These are phyloP conservation scores for Volucella bombylans DNA, from an alignment of 2,888 invertebrate genomes.

Conservation along the genomic window DNA sequence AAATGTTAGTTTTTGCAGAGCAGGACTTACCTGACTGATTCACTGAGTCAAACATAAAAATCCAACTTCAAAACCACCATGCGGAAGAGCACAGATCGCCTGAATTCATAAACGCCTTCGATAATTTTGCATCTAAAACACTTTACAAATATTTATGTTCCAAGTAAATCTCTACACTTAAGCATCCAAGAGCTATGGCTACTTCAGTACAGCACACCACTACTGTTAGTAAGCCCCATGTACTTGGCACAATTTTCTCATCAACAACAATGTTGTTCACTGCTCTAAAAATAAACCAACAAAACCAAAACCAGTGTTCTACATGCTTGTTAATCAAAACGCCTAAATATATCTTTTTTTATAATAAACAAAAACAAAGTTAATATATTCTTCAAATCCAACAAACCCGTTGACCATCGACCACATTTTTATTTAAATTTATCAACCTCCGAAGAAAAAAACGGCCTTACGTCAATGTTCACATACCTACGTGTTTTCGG, in stretches of 20 bases:
- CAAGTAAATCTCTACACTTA: too few relatives aligned
- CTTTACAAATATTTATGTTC: too few relatives aligned
- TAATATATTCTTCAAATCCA: constrained; percentile 34
- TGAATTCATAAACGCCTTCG: too few relatives aligned
- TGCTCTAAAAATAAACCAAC: not conserved
- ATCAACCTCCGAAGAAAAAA: constrained; percentile 26
- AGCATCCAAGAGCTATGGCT: too few relatives aligned
- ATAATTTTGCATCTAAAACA: too few relatives aligned
- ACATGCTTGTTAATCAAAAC: constrained; percentile 28
- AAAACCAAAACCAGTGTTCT: constrained; percentile 27
- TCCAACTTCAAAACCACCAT: too few relatives aligned
- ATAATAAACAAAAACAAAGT: constrained; percentile 7
- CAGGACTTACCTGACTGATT: too few relatives aligned
- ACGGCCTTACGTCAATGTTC: constrained; percentile 26
- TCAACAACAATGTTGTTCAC: constrained; percentile 33
- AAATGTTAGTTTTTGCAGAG: too few relatives aligned
- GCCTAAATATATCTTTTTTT: not conserved
- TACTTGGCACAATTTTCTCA: constrained; percentile 57
- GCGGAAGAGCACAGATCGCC: too few relatives aligned
- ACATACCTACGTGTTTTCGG: constrained; percentile 45
- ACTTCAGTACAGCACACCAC: too few relatives aligned
- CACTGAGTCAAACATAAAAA: too few relatives aligned
- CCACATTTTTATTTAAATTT: constrained; percentile 72
- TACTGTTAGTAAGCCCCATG: not conserved
- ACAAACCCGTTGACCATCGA: constrained; percentile 66